phyloP scores from a whole-genome alignment of 2,113 vertebrate species.

The Ceuthmochares aereus region DNA sequence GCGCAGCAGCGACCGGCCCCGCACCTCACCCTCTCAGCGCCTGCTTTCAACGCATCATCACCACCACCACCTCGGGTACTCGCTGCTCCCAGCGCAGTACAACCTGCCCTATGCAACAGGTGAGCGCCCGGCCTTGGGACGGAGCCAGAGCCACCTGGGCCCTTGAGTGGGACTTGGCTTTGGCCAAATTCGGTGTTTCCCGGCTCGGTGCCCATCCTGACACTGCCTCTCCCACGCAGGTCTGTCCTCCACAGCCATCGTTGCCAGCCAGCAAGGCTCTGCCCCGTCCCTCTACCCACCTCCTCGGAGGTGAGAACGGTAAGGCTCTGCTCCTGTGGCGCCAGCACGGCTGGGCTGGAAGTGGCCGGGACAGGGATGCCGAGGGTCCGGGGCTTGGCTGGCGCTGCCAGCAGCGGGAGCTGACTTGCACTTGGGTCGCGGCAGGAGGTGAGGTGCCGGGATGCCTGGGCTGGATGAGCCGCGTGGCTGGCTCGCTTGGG shows the following conservation, averaged over 20 bases:
- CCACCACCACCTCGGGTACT: conserved; percentile 96
- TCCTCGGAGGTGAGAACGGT: conserved; percentile 96
- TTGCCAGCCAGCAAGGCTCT: conserved; percentile 90
- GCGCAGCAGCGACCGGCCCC: conserved; percentile 87
- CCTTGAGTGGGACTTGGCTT: neutral
- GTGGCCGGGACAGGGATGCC: accelerated
- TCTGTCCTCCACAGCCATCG: conserved; percentile 95
- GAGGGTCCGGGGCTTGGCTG: neutral
- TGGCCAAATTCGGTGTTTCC: accelerated
- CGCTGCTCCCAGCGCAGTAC: conserved; percentile 93
- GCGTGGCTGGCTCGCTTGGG: conserved; percentile 96
- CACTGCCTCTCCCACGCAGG: conserved; percentile 68
- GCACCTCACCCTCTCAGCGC: conserved; percentile 96
- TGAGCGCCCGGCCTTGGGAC: conserved; percentile 51
- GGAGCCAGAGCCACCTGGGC: neutral
- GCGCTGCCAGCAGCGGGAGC: neutral
- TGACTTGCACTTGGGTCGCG: neutral
- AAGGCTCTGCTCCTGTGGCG: conserved; percentile 55
- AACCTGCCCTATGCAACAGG: conserved; percentile 96
- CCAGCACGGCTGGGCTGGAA: neutral
- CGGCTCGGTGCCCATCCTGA: accelerated
- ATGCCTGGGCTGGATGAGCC: conserved; percentile 86
- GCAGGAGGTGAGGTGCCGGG: conserved; percentile 83
- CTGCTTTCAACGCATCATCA: conserved; percentile 96
- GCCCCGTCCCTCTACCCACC: conserved; percentile 90